Evolutionary conservation across 2,888 invertebrate species (phyloP).

Genomic region (Barypeithes pellucidus): DNA sequence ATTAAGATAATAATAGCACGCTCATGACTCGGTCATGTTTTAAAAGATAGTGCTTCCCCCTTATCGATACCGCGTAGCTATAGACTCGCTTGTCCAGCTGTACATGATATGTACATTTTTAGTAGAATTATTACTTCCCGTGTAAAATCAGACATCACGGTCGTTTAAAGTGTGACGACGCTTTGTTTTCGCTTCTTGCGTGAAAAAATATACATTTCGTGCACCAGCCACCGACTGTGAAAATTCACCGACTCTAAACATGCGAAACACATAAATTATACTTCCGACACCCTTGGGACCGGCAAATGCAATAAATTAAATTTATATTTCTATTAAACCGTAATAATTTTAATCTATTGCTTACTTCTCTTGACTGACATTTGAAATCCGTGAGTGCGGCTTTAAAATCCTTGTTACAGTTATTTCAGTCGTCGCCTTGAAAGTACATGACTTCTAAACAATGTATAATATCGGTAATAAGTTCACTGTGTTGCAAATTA

Average conservation of each 20-base stretch:
- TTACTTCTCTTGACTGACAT: slow-evolving; percentile 49
- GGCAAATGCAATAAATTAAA: slow-evolving; percentile 42
- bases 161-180: not conserved
- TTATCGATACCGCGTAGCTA: no score
- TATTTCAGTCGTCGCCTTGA: slow-evolving; percentile 47
- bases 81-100: no score
- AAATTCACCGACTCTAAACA: slow-evolving; percentile 1
- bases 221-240: not conserved
- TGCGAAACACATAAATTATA: slow-evolving; percentile 32
- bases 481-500: slow-evolving; percentile 40
- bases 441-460: slow-evolving; percentile 48
- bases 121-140: slow-evolving; percentile 2
- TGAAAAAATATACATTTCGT: not conserved
- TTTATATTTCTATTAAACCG: slow-evolving; percentile 51
- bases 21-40: no score
- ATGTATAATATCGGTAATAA: slow-evolving; percentile 42
- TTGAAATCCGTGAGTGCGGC: slow-evolving; percentile 43
- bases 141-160: not conserved
- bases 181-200: slow-evolving; percentile 6
- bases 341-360: slow-evolving; percentile 47
- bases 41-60: no score
- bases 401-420: slow-evolving; percentile 52
- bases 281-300: slow-evolving; percentile 29
- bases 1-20: no score
- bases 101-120: no score